A percentile compares a stretch with the other conserved stretches of the same genome.
Evolutionary conservation across 1,140 invertebrate species (phyloP).

Genomic region (Spodoptera litura): DNA sequence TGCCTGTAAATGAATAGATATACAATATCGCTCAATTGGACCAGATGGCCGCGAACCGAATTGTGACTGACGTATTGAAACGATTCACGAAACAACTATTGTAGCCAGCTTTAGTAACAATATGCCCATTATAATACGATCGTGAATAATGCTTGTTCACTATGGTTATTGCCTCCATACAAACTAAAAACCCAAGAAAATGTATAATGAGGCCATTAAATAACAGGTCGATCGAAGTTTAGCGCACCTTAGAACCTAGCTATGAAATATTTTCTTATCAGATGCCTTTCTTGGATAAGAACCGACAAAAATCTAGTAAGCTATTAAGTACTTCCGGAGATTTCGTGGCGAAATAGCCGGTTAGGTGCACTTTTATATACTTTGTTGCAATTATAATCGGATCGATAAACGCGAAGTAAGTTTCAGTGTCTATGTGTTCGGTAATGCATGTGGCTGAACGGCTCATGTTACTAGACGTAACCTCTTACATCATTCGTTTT

Average conservation of each 20-base stretch:
- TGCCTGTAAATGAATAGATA: conserved; percentile 38
- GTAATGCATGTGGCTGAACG: background rate
- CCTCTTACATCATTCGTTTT: conserved; percentile 8
- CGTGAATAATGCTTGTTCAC: too few species aligned
- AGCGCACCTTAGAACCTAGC: too few species aligned
- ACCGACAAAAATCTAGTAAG: background rate
- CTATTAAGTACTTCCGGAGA: background rate
- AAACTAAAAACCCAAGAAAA: too few species aligned
- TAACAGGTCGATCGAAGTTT: too few species aligned
- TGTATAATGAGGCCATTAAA: too few species aligned
- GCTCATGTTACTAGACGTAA: background rate
- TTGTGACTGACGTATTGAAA: conserved; percentile 38
- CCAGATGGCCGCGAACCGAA: conserved; percentile 34
- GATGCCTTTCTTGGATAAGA: too few species aligned
- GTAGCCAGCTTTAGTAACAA: background rate
- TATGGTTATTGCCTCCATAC: too few species aligned
- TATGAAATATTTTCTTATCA: too few species aligned
- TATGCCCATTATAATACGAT: background rate
- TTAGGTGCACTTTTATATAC: background rate
- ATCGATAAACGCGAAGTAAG: conserved; percentile 3
- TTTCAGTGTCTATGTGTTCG: background rate
- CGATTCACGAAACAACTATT: conserved; percentile 11
- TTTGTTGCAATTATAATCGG: conserved; percentile 4
- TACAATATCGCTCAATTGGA: conserved; percentile 42
- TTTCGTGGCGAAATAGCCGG: background rate